A percentile compares a stretch with the other conserved stretches of the same genome.
Evolutionary conservation across 2,888 invertebrate genomes (phyloP).

Genomic region (Polymixis flavicincta): DNA sequence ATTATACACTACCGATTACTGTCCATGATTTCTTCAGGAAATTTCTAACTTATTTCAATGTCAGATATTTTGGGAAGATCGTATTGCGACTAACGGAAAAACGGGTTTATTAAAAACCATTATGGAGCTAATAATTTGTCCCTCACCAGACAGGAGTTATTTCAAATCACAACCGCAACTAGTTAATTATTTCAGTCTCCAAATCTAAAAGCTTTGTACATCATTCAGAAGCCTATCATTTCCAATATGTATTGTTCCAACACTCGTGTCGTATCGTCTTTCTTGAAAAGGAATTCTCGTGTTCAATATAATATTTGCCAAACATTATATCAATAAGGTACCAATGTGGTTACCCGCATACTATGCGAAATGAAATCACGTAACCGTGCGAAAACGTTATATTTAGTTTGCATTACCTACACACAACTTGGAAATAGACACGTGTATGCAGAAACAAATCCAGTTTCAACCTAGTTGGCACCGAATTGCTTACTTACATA

Average conservation of each 20-base stretch:
- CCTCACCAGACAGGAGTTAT: not conserved
- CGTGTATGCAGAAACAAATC: conserved; percentile 30
- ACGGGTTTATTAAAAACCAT: not conserved
- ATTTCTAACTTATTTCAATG: not conserved
- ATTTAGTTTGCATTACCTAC: conserved; percentile 40
- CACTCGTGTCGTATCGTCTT: conserved; percentile 67
- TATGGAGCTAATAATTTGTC: not conserved
- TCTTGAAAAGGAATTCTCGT: conserved; percentile 66
- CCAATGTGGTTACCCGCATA: conserved; percentile 47
- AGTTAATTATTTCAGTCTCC: conserved; percentile 14
- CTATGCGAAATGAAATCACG: conserved; percentile 46
- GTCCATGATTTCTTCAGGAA: conserved; percentile 16
- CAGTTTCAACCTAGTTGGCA: conserved; percentile 50
- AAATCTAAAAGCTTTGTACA: conserved; percentile 35
- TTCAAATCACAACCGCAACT: not conserved
- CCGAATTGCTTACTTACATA: conserved; percentile 58
- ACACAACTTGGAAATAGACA: conserved; percentile 5
- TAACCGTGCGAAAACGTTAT: conserved; percentile 31
- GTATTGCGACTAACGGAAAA: no score
- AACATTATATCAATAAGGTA: conserved; percentile 60
- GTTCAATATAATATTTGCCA: conserved; percentile 61
- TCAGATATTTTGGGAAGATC: not conserved
- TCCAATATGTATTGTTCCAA: conserved; percentile 58
- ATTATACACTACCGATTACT: conserved; percentile 13
- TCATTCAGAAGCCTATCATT: conserved; percentile 67